Conservation (phyloP, 2,113 vertebrate genomes). For the Podocnemis expansa region DNA sequence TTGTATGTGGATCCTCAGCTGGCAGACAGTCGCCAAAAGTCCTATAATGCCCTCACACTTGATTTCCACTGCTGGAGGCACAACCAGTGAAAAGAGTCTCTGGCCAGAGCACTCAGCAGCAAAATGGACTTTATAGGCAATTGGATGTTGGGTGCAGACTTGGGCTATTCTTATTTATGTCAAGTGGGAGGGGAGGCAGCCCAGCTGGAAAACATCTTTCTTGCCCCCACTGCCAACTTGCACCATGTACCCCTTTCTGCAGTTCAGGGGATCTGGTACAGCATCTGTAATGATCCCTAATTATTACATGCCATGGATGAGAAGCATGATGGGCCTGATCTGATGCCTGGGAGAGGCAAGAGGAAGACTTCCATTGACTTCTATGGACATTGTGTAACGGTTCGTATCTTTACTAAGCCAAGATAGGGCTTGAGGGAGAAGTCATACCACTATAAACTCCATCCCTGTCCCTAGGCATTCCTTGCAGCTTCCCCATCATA, state of each 20-base stretch:
- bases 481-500: background rate
- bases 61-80: background rate
- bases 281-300: background rate
- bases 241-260: background rate
- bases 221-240: background rate
- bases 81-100: background rate
- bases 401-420: background rate
- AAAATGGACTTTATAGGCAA: background rate
- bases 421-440: background rate
- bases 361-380: background rate
- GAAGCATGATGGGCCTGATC: background rate
- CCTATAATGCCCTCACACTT: background rate
- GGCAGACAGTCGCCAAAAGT: background rate
- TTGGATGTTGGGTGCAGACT: background rate
- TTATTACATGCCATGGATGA: background rate
- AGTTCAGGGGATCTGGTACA: background rate
- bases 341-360: background rate
- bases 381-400: background rate
- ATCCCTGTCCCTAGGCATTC: background rate
- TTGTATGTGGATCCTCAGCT: background rate
- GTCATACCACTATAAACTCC: background rate
- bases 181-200: background rate
- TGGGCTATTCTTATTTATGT: background rate
- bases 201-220: background rate
- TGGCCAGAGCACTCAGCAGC: background rate